Base-by-base conservation (phyloP, 2,797 vertebrate species). In the Rachycentron canadum region DNA sequence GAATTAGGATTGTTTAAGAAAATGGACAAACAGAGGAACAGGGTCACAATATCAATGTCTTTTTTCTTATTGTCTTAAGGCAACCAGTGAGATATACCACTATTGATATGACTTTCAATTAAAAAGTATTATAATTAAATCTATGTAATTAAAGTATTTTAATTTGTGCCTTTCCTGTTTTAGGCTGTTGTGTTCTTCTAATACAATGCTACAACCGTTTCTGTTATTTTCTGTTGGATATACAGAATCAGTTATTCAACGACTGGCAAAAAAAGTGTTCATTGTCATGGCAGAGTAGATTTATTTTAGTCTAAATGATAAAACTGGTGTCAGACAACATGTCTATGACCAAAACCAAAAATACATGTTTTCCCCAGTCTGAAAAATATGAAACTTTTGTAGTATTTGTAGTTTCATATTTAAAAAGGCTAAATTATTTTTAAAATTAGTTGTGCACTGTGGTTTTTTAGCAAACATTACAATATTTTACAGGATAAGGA, bases 1-100 rank as follows among this genome's bases (percentile, higher is more conserved):
- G 57, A 71, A 76, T 49, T 40, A 32, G 43, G 66, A 56, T 57
- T 60, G 67, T 52, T 57, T 56, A 66, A 59, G 47, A 71, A 62
- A 71, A 52, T 0, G 2, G 26, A 41, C 25, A 36, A 36, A 8
- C 34, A 19, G 16, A 43, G 50, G 57, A 53, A 30, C 52, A 1
- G 30, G 16, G 26, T 53, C 16, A 21, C 21, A 4, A 57, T n/a
- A 28, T 13, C 2, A 10, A n/a, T n/a, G n/a, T 16, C 17, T 34
- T 58, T 52, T 30, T 28, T 45, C 14, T 64, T 38, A 0, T 43
- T 56, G 21, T 21, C 30, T 68, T 30, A 52, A 23, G 23, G 62
- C 41, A 62, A 62, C 19, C 56, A 16, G 1, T 16, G 3, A 7
- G 38, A 19, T 25, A 57, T 58, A 25, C 5, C 10, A 4, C 21